These are phyloP conservation scores for Sogatella furcifera DNA, from an alignment of 1,140 invertebrate species.

Conservation along the genomic window DNA sequence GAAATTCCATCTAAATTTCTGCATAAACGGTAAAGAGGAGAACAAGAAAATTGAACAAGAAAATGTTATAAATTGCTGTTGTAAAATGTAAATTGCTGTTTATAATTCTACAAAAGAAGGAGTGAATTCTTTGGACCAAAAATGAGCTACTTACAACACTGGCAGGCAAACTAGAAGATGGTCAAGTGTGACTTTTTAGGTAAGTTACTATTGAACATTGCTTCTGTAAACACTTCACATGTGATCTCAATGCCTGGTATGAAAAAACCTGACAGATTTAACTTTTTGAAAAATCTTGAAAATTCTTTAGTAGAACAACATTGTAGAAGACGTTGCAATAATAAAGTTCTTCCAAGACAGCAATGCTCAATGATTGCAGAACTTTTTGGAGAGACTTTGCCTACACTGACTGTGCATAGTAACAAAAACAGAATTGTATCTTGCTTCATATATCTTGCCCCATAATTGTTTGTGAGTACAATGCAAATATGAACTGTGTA, in stretches of 20 bases:
- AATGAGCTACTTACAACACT: conserved; percentile 28
- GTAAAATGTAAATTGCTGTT: conserved; percentile 23
- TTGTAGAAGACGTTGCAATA: too few relatives aligned
- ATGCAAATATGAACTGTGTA: conserved; percentile 20
- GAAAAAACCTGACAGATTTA: neutral
- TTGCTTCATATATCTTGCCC: conserved; percentile 21
- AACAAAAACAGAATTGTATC: conserved; percentile 20
- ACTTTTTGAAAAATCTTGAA: conserved; percentile 14
- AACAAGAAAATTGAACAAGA: conserved; percentile 14
- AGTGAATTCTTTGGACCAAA: conserved; percentile 33
- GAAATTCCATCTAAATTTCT: conserved; percentile 29
- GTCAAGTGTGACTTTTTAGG: conserved; percentile 31
- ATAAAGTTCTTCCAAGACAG: too few relatives aligned
- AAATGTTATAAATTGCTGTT: too few relatives aligned
- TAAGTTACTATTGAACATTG: conserved; percentile 29
- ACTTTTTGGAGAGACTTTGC: too few relatives aligned
- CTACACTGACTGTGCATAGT: too few relatives aligned
- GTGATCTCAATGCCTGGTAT: conserved; percentile 14
- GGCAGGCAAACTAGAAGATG: conserved; percentile 30
- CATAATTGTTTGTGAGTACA: conserved; percentile 29
- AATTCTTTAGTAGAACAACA: conserved; percentile 6
- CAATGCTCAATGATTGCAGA: too few relatives aligned
- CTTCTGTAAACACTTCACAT: conserved; percentile 20
- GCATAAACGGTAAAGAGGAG: conserved; percentile 4
- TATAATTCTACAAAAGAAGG: conserved; percentile 35